Evolutionary conservation across 2,113 vertebrate species (phyloP).

Genomic region (Engraulis encrasicolus): DNA sequence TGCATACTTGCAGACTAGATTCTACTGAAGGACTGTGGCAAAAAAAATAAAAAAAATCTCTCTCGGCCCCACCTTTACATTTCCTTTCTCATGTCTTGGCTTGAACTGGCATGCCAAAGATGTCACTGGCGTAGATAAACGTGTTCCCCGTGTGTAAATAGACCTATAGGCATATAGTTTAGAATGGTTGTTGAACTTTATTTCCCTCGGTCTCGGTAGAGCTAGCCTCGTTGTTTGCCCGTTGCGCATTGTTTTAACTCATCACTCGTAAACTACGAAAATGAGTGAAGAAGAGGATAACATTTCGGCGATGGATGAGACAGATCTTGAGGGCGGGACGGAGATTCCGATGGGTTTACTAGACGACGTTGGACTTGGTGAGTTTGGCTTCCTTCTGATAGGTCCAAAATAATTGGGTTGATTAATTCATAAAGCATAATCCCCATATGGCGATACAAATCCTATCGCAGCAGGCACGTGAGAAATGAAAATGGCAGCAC

Average conservation of each 20-base stretch:
- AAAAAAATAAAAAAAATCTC: not conserved
- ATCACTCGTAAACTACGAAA: not conserved
- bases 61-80: not conserved
- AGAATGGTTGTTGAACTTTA: not conserved
- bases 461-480: not conserved
- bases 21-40: not conserved
- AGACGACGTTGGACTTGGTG: conserved; percentile 61
- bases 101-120: not conserved
- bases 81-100: conserved; percentile 13
- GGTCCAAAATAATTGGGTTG: not conserved
- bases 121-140: not conserved
- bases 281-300: conserved; percentile 54
- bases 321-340: conserved; percentile 38
- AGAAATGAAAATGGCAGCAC: not conserved
- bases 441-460: not conserved
- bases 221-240: too few relatives aligned
- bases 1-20: too few relatives aligned
- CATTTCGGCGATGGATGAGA: conserved; percentile 63
- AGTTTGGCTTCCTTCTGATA: conserved; percentile 38
- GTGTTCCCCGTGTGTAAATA: not conserved
- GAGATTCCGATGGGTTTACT: conserved; percentile 47
- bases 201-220: too few relatives aligned
- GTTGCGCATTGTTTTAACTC: not conserved
- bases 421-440: not conserved
- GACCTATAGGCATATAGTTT: too few relatives aligned